These are phyloP conservation scores for Tubulanus polymorphus DNA, from an alignment of 2,888 invertebrate species.

Conservation along the genomic window DNA sequence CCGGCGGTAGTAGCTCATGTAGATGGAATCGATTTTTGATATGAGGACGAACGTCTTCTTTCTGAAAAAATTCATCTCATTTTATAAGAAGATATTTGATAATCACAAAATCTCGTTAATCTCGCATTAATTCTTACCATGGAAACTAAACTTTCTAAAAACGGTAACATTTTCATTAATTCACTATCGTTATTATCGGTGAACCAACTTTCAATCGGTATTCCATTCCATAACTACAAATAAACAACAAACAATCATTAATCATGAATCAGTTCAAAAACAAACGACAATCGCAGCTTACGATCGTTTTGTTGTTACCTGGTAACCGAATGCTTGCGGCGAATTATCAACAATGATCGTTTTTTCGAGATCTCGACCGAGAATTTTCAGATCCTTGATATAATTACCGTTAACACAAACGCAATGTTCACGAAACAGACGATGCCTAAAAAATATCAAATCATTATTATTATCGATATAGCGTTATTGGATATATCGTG, in stretches of 20 bases:
- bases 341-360: conserved; percentile 85
- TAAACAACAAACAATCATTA: conserved; percentile 19
- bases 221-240: conserved; percentile 84
- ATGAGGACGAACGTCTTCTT: conserved; percentile 87
- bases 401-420: conserved; percentile 93
- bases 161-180: conserved; percentile 84
- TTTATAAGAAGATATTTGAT: conserved; percentile 2
- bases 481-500: too few relatives aligned
- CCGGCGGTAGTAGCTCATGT: conserved; percentile 82
- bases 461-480: background rate
- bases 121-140: conserved; percentile 60
- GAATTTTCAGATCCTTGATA: conserved; percentile 88
- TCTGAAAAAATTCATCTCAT: too few relatives aligned
- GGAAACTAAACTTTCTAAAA: conserved; percentile 78
- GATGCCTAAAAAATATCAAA: conserved; percentile 56
- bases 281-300: background rate
- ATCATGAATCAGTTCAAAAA: too few relatives aligned
- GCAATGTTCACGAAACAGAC: conserved; percentile 92
- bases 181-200: conserved; percentile 84
- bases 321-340: conserved; percentile 88
- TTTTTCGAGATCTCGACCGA: conserved; percentile 85
- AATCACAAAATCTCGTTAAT: background rate
- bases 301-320: conserved; percentile 57
- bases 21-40: conserved; percentile 86
- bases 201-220: conserved; percentile 97